Conservation (phyloP, 2,888 invertebrate species). For the Polyommatus icarus region DNA sequence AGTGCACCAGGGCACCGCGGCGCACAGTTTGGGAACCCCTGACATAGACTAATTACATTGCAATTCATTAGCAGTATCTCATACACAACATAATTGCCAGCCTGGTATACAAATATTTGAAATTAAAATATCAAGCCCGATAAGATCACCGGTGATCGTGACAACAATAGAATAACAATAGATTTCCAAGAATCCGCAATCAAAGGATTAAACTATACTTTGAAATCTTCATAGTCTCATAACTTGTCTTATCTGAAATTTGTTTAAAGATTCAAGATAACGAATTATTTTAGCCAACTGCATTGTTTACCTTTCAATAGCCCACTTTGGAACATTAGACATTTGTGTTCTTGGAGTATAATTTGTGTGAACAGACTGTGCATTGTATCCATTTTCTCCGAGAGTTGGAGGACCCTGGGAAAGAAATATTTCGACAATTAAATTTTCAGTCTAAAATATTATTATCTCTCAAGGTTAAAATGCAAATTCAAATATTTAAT, state of each 20-base stretch:
- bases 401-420: slow-evolving; percentile 20
- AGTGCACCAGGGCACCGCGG: no score
- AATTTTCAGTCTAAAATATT: not conserved
- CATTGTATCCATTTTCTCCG: slow-evolving; percentile 30
- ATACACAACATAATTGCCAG: no score
- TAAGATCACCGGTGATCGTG: no score
- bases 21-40: no score
- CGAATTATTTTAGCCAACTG: not conserved
- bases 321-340: slow-evolving; percentile 63
- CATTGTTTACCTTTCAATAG: slow-evolving; percentile 61
- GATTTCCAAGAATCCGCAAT: no score
- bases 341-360: slow-evolving; percentile 41
- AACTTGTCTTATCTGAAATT: not conserved
- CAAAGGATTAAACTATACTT: not conserved
- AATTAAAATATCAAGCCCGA: not conserved
- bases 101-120: not conserved
- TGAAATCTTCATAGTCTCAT: not conserved
- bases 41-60: no score
- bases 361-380: slow-evolving; percentile 32
- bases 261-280: not conserved
- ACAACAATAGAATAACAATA: not conserved
- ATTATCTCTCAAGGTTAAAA: not conserved
- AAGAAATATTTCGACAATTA: not conserved
- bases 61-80: no score
- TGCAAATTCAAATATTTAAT: not conserved